Percentiles rank a stretch among this genome's conserved stretches.
These are phyloP conservation scores for Macrostomum cliftonense DNA, from an alignment of 2,888 invertebrate genomes.

Conservation along the genomic window DNA sequence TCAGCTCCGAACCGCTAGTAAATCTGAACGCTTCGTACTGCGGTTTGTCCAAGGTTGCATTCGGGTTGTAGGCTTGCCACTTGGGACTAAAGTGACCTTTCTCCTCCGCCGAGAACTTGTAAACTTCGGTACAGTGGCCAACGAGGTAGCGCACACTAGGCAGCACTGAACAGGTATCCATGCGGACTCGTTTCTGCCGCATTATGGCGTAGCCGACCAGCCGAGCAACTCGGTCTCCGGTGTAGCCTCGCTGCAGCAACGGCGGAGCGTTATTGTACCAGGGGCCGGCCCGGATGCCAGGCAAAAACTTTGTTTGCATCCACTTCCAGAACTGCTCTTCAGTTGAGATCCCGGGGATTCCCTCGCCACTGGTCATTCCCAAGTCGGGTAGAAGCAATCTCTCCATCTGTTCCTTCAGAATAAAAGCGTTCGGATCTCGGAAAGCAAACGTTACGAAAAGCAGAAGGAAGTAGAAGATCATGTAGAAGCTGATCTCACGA, in stretches of 20 bases:
- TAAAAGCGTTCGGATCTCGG: constrained; percentile 33
- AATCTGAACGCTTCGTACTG: constrained; percentile 14
- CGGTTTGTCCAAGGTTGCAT: constrained; percentile 10
- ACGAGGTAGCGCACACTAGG: constrained; percentile 16
- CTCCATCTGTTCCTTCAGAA: constrained; percentile 32
- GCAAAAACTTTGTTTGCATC: constrained; percentile 32
- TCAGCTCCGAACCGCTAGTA: constrained; percentile 1
- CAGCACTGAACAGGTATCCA: constrained; percentile 19
- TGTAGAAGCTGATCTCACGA: constrained; percentile 37
- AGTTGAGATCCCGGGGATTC: constrained; percentile 17
- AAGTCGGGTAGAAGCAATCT: constrained; percentile 15
- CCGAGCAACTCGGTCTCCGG: constrained; percentile 40
- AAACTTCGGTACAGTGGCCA: constrained; percentile 23
- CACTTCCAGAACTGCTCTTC: constrained; percentile 38
- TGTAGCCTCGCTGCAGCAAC: constrained; percentile 39
- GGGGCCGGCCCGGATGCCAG: constrained; percentile 30
- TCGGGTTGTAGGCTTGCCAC: constrained; percentile 16
- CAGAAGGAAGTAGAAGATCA: constrained; percentile 39
- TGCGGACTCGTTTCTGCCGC: constrained; percentile 37
- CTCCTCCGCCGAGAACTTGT: constrained; percentile 22
- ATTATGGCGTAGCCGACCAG: constrained; percentile 43
- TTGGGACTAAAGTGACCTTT: constrained; percentile 18
- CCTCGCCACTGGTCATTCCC: background rate
- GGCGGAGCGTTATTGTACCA: constrained; percentile 42
- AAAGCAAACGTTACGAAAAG: constrained; percentile 37